phyloP scores from a whole-genome alignment of 2,888 invertebrate genomes.

The Leptopilina myrica region DNA sequence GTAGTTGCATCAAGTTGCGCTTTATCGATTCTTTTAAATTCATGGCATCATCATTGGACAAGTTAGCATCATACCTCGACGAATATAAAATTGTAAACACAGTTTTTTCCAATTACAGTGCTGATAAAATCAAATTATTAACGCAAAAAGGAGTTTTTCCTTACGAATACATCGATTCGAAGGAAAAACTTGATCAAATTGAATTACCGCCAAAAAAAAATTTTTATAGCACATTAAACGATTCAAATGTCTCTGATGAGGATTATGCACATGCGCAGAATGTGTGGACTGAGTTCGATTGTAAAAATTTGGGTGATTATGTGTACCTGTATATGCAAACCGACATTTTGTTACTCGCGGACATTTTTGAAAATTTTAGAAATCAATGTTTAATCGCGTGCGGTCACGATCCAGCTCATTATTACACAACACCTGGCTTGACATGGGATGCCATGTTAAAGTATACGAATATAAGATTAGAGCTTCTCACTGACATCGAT shows the following conservation, averaged over 20 bases:
- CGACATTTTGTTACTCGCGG: constrained; percentile 16
- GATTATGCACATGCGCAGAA: background rate
- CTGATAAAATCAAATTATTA: no score
- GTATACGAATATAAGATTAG: constrained; percentile 42
- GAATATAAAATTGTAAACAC: no score
- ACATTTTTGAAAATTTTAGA: constrained; percentile 49
- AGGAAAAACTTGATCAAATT: background rate
- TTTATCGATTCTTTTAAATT: no score
- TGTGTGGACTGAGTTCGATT: background rate
- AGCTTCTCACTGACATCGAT: constrained; percentile 19
- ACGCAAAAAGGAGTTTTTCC: no score
- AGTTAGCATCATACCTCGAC: background rate
- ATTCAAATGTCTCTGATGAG: background rate
- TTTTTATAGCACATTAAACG: constrained; percentile 10
- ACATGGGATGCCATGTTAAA: constrained; percentile 53
- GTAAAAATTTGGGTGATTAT: constrained; percentile 19
- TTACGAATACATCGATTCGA: background rate
- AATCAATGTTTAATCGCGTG: constrained; percentile 46
- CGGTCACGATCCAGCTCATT: constrained; percentile 45
- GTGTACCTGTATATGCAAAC: background rate
- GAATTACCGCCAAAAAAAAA: background rate
- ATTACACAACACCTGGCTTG: constrained; percentile 48
- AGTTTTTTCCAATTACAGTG: no score
- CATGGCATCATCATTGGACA: background rate
- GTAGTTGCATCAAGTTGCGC: no score